A percentile compares a stretch with the other conserved stretches of the same genome.
phyloP scores from a whole-genome alignment of 2,113 vertebrate species.

The Cyphomyrus plagiostoma region DNA sequence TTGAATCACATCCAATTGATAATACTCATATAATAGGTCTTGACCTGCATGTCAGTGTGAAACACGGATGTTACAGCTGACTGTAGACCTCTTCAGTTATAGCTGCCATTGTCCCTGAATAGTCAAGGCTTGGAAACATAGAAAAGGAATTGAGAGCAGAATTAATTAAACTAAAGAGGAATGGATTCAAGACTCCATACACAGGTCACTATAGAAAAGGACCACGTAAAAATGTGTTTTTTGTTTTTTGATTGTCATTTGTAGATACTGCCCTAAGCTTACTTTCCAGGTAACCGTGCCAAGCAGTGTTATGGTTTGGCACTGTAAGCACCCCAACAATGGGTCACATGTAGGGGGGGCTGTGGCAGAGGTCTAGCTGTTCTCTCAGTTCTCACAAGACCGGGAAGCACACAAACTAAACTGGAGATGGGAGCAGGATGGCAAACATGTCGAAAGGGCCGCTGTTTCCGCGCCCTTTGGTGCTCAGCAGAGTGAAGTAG shows the following conservation, averaged over 20 bases:
- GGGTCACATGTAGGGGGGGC: neutral
- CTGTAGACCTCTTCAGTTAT: neutral
- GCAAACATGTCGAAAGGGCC: neutral
- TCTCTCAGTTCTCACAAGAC: neutral
- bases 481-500: neutral
- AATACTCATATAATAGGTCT: neutral
- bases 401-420: neutral
- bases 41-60: neutral
- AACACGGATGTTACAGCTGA: neutral
- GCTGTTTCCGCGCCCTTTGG: neutral
- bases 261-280: neutral
- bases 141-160: neutral
- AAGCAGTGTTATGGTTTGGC: neutral
- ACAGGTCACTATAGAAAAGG: neutral
- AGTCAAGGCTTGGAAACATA: neutral
- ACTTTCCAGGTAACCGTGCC: neutral
- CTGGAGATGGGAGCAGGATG: neutral
- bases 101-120: constrained; percentile 12
- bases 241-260: neutral
- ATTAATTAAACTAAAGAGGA: neutral
- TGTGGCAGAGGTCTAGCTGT: neutral
- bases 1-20: neutral
- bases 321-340: neutral
- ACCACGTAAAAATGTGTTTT: neutral
- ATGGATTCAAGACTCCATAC: neutral